Conservation (phyloP, 2,113 vertebrate species). For the Mionectes macconnelli region DNA sequence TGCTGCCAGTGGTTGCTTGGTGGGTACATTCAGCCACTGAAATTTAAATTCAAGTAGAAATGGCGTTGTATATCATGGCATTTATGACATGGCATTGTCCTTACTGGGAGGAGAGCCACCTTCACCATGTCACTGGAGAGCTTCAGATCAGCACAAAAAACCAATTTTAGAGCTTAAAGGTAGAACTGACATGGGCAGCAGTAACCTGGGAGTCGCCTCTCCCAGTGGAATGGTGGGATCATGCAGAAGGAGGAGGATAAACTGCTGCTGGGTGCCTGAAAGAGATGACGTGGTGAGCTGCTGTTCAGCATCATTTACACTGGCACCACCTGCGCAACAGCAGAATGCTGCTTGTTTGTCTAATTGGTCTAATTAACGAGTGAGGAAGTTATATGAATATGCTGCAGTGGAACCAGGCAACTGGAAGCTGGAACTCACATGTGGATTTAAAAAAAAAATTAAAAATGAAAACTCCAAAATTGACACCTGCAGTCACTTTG, state of each 20-base stretch:
- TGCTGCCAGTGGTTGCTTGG: neutral
- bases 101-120: neutral
- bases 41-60: neutral
- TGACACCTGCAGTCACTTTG: neutral
- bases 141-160: neutral
- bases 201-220: accelerated
- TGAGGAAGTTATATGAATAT: neutral
- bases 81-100: neutral
- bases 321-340: neutral
- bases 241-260: neutral
- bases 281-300: neutral
- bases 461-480: neutral
- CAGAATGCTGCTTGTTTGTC: neutral
- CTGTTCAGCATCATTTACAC: neutral
- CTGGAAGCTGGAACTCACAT: neutral
- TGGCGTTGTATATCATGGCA: neutral
- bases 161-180: neutral
- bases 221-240: neutral
- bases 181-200: neutral
- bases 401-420: neutral
- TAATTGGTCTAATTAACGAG: neutral
- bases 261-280: neutral
- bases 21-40: neutral
- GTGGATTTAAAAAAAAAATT: neutral
- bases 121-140: neutral